Evolutionary conservation across 2,113 vertebrate species (phyloP).

Genomic region (Telmatochromis sp.): DNA sequence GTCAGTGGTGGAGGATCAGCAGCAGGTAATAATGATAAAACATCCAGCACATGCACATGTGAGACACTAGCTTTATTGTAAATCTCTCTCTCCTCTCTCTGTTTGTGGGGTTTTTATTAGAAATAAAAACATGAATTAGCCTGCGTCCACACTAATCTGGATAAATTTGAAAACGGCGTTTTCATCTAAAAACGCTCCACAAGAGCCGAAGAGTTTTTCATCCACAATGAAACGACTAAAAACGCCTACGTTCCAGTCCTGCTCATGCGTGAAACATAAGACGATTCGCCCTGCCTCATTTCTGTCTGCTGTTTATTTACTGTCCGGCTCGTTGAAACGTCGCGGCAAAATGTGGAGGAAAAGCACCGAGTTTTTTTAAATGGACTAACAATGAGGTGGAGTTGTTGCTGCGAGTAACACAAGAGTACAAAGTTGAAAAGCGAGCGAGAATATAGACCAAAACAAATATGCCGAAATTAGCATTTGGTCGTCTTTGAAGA

Average conservation of each 20-base stretch:
- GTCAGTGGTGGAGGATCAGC: background rate
- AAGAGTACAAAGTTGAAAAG: background rate
- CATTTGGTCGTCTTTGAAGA: background rate
- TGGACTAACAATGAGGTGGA: background rate
- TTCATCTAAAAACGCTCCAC: fast-evolving
- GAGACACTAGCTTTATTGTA: background rate
- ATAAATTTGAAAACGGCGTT: fast-evolving
- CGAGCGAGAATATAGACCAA: background rate
- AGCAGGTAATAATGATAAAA: background rate
- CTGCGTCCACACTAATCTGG: fast-evolving
- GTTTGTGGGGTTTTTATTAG: fast-evolving
- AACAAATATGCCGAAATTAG: fast-evolving
- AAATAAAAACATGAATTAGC: background rate
- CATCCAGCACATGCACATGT: background rate
- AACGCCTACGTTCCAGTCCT: fast-evolving
- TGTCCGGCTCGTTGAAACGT: fast-evolving
- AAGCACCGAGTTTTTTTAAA: background rate
- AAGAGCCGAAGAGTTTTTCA: background rate
- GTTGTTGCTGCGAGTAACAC: background rate
- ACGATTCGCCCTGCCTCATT: fast-evolving
- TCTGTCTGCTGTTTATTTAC: background rate
- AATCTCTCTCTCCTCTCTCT: fast-evolving
- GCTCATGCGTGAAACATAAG: fast-evolving
- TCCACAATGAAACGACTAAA: background rate
- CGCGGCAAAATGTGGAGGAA: fast-evolving